Evolutionary conservation across 2,797 vertebrate species (phyloP), one percentile per base, ranked within the genome.

Genomic region (Chloroceryle inda): DNA sequence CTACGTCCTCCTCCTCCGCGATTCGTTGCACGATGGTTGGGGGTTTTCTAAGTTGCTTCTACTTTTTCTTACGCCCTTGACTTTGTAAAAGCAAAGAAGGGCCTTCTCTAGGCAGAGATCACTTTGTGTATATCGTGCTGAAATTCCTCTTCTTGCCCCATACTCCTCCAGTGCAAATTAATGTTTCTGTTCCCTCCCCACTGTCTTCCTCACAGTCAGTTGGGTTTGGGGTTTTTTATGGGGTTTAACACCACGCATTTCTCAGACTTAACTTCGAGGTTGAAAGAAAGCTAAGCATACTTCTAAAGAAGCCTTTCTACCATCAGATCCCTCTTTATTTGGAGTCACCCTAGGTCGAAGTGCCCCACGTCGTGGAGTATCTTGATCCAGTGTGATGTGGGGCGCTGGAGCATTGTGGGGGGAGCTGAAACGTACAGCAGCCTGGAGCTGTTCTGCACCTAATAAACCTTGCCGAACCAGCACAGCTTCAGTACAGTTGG

Each of bases 161-260:
- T 73, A 3, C 23, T 74, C 2, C 8, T 53, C 21, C 44, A 44
- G 9, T 45, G 8, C 4, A 20, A 9, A 5, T 61, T 33, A 22
- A 1, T 23, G 38, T 69, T 72, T 61, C 6, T 15, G 0, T 72
- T 94, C 63, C 24, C 6, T 88, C 40, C 29, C 4, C 5, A 0
- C 22, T 37, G 0, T 6, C 5, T 84, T 72, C 10, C 33, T 81
- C 7, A 6, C 29, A 0, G 1, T 23, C 12, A 4, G 6, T 5
- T 18, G 26, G 26, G 21, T 3, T 50, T 1, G 5, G 23, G 47
- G 35, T 21, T 6, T 35, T 53, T 76, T 56, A 22, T 35, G n/a
- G 3, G 11, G 11, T 33, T 75, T 52, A 49, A 44, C 11, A 33
- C 18, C 15, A 0, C 22, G 1, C 3, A 1, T 37, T 86, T 75